Evolutionary conservation across 2,888 invertebrate genomes (phyloP).

Genomic region (Doris montereyensis): DNA sequence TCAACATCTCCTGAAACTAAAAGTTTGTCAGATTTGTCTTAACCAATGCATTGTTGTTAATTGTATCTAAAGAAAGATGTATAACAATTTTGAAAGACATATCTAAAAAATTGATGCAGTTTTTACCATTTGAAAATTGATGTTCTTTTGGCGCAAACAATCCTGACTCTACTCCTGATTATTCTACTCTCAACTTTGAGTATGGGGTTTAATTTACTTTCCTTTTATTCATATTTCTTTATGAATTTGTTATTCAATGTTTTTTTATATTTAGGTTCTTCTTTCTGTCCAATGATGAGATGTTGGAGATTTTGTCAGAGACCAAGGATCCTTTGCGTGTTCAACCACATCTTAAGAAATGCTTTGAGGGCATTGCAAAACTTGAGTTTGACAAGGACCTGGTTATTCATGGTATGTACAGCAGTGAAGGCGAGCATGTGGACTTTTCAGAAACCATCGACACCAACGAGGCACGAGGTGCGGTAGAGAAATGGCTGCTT

Average conservation of each 20-base stretch:
- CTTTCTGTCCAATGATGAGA: slow-evolving; percentile 74
- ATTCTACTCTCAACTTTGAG: neutral
- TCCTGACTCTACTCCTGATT: too few relatives aligned
- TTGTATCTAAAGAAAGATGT: too few relatives aligned
- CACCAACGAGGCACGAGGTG: slow-evolving; percentile 84
- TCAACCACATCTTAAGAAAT: slow-evolving; percentile 74
- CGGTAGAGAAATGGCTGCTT: slow-evolving; percentile 89
- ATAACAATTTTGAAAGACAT: too few relatives aligned
- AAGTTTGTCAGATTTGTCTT: too few relatives aligned
- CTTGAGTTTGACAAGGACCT: slow-evolving; percentile 89
- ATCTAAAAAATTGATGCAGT: too few relatives aligned
- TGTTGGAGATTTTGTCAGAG: slow-evolving; percentile 73
- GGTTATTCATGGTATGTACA: slow-evolving; percentile 90
- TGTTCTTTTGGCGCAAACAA: too few relatives aligned
- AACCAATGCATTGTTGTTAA: too few relatives aligned
- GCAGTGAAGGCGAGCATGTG: slow-evolving; percentile 84
- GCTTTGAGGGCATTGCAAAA: slow-evolving; percentile 84
- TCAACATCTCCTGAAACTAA: too few relatives aligned
- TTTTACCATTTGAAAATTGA: too few relatives aligned
- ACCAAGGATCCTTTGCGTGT: slow-evolving; percentile 73
- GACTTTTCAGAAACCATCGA: slow-evolving; percentile 82
- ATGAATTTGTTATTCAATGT: neutral
- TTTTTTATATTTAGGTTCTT: slow-evolving; percentile 73
- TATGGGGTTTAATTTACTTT: neutral
- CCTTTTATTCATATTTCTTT: neutral